Evolutionary conservation across 2,113 vertebrate species (phyloP).

Genomic region (Halichoerus grypus): DNA sequence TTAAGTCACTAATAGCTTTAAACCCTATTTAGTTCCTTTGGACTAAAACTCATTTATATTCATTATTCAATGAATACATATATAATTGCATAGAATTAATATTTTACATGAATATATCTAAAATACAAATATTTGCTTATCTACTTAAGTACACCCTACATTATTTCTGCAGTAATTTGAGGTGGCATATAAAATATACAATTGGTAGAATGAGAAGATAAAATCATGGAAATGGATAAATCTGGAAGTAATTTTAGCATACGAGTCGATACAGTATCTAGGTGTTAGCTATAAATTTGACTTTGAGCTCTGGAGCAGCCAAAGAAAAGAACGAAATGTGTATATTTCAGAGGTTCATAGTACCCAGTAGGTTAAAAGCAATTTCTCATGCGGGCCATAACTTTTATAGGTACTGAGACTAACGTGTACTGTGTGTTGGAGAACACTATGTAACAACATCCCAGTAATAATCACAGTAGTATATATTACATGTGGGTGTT

Average conservation of each 20-base stretch:
- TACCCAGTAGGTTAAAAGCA: neutral
- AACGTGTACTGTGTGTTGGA: neutral
- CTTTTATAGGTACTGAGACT: neutral
- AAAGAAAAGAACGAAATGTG: neutral
- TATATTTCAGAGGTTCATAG: neutral
- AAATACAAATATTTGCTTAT: neutral
- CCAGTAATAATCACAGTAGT: neutral
- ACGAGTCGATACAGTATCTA: neutral
- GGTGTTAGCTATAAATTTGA: neutral
- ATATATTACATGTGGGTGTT: neutral
- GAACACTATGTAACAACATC: neutral
- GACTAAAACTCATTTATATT: neutral
- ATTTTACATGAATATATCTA: neutral
- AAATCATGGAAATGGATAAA: neutral
- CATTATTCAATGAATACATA: neutral
- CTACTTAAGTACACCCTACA: neutral
- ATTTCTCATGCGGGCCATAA: neutral
- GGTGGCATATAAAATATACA: neutral
- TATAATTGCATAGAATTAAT: neutral
- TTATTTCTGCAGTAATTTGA: constrained; percentile 19
- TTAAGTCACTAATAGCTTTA: neutral
- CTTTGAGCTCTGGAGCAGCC: neutral
- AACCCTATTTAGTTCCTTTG: neutral
- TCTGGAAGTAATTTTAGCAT: neutral
- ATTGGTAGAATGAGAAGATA: neutral